Conservation (phyloP, 2,888 invertebrate genomes). For the Zaprionus lineosus region DNA sequence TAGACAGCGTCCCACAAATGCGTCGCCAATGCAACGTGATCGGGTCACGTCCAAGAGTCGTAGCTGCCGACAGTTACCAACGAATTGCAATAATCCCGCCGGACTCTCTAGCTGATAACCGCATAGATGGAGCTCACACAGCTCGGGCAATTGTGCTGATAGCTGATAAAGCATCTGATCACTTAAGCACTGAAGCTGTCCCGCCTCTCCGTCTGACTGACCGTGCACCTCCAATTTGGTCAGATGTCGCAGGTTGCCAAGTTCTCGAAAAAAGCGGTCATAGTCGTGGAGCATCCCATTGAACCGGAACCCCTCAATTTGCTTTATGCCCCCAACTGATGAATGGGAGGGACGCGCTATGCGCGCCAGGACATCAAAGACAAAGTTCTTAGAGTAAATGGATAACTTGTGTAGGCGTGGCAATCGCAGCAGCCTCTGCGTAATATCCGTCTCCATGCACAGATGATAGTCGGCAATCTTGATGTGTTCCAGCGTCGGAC, state of each 20-base stretch:
- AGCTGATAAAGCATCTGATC: constrained; percentile 60
- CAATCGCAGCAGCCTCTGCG: constrained; percentile 63
- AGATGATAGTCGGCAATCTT: constrained; percentile 77
- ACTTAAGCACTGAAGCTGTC: constrained; percentile 53
- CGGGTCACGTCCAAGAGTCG: constrained; percentile 62
- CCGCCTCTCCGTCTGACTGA: constrained; percentile 35
- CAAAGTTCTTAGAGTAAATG: constrained; percentile 74
- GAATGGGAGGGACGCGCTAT: constrained; percentile 52
- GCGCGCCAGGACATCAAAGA: constrained; percentile 72
- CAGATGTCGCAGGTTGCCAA: constrained; percentile 56
- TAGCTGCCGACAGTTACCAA: constrained; percentile 61
- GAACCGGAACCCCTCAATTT: constrained; percentile 71
- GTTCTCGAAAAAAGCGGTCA: constrained; percentile 63
- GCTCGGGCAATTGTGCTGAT: constrained; percentile 51
- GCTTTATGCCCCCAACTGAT: constrained; percentile 21
- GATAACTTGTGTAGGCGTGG: constrained; percentile 65
- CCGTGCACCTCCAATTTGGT: constrained; percentile 55
- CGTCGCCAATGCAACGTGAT: constrained; percentile 53
- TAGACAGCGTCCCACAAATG: constrained; percentile 55
- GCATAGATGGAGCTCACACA: constrained; percentile 66
- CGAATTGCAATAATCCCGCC: constrained; percentile 60
- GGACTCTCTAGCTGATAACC: constrained; percentile 71
- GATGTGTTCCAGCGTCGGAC: constrained; percentile 73
- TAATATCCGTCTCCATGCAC: constrained; percentile 71
- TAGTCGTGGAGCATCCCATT: constrained; percentile 69